Conservation (phyloP, 2,113 vertebrate species). For the Tachysurus vachellii region DNA sequence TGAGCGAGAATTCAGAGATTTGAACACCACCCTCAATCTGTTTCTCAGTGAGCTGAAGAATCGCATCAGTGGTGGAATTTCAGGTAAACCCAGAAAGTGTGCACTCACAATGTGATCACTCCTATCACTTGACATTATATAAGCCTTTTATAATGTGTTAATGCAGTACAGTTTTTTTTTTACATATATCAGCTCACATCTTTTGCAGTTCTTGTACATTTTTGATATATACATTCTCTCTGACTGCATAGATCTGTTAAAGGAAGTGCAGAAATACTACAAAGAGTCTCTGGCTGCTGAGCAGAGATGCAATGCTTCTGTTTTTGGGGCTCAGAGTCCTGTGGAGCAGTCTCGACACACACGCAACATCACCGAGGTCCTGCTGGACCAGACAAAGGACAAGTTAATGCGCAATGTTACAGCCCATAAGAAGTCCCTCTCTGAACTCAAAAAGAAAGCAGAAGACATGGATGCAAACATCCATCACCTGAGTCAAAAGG, state of each 20-base stretch:
- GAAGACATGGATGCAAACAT: conserved; percentile 62
- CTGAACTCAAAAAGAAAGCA: conserved; percentile 67
- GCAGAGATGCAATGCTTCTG: conserved; percentile 59
- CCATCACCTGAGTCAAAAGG: conserved; percentile 64
- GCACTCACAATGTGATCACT: background rate
- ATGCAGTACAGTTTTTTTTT: background rate
- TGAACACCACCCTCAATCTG: conserved; percentile 71
- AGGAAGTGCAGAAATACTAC: conserved; percentile 69
- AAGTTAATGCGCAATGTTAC: conserved; percentile 60
- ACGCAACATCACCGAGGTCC: conserved; percentile 29
- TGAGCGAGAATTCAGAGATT: conserved; percentile 57
- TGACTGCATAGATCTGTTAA: conserved; percentile 73
- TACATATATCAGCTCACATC: background rate
- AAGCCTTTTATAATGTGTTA: background rate
- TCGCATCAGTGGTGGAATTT: conserved; percentile 62
- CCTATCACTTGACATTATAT: background rate
- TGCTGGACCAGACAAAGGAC: conserved; percentile 59
- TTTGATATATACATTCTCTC: background rate
- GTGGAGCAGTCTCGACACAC: conserved; percentile 64
- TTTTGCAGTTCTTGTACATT: background rate
- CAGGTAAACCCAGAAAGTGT: conserved; percentile 63
- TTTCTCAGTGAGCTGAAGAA: conserved; percentile 65
- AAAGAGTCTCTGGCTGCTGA: conserved; percentile 68
- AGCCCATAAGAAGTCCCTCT: conserved; percentile 70
- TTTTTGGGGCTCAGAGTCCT: conserved; percentile 63